A percentile compares a stretch with the other conserved stretches of the same genome.
phyloP scores from a whole-genome alignment of 2,797 vertebrate species.

The Alauda arvensis region DNA sequence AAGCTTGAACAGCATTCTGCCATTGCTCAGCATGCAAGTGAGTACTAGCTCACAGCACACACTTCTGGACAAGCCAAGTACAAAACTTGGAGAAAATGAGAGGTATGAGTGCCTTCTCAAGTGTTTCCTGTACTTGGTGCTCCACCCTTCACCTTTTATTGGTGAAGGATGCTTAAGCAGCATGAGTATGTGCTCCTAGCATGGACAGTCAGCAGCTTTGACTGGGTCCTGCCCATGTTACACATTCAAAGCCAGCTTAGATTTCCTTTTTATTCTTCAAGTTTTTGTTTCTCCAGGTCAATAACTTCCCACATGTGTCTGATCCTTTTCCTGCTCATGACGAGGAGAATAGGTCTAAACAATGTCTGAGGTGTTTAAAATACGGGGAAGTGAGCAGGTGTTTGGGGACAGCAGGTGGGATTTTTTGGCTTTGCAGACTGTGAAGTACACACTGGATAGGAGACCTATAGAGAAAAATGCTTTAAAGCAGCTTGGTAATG shows the following conservation, averaged over 20 bases:
- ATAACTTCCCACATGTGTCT: not conserved
- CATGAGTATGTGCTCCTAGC: not conserved
- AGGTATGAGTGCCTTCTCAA: not conserved
- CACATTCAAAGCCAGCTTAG: not conserved
- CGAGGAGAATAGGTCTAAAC: not conserved
- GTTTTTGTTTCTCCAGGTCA: not conserved
- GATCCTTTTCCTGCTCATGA: not conserved
- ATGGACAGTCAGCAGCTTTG: not conserved
- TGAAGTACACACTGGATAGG: not conserved
- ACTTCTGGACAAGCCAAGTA: not conserved
- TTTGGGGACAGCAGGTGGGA: not conserved
- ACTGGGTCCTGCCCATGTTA: not conserved
- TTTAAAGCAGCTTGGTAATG: not conserved
- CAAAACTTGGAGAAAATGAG: not conserved
- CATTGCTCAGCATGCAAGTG: not conserved
- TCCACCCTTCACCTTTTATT: not conserved
- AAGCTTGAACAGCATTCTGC: not conserved
- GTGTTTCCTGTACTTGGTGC: not conserved
- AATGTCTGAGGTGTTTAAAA: not conserved
- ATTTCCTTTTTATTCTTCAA: not conserved
- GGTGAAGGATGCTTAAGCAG: not conserved
- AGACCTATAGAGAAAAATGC: not conserved
- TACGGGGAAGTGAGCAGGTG: not conserved
- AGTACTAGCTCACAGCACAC: not conserved
- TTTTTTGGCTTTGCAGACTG: not conserved